Percentiles rank a stretch among this genome's conserved stretches.
phyloP scores from a whole-genome alignment of 92 coral and sea anemone species.

The Epizoanthus fatuus region DNA sequence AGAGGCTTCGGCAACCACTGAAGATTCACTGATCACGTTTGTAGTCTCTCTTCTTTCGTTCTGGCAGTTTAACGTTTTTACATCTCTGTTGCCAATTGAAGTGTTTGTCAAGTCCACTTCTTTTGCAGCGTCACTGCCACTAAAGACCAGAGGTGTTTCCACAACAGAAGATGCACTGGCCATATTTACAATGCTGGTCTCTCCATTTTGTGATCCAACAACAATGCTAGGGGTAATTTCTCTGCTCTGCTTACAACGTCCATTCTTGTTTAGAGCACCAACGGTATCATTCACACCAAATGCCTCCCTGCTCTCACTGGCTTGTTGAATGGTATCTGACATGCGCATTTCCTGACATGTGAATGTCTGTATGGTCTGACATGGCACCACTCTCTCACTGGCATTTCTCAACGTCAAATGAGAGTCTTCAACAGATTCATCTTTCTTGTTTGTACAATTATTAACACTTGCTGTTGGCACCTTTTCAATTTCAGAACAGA shows the following conservation, averaged over 20 bases:
- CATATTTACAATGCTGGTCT: neutral
- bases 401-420: neutral
- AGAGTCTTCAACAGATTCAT: neutral
- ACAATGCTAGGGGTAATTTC: neutral
- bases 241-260: neutral
- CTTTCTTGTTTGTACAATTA: neutral
- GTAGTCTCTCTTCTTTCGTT: neutral
- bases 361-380: slow-evolving; percentile 6
- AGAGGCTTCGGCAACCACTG: neutral
- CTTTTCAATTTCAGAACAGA: slow-evolving; percentile 43
- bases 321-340: neutral
- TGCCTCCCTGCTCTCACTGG: neutral
- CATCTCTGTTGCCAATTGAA: neutral
- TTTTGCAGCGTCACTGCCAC: neutral
- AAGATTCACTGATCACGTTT: neutral
- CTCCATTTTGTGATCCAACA: neutral
- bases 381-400: neutral
- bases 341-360: neutral
- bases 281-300: neutral
- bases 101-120: neutral
- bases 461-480: neutral
- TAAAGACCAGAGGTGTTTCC: neutral
- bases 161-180: neutral
- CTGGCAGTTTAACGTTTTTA: neutral
- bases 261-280: neutral